These are phyloP conservation scores for Gobiocypris rarus DNA, from an alignment of 2,113 vertebrate species.

Conservation along the genomic window DNA sequence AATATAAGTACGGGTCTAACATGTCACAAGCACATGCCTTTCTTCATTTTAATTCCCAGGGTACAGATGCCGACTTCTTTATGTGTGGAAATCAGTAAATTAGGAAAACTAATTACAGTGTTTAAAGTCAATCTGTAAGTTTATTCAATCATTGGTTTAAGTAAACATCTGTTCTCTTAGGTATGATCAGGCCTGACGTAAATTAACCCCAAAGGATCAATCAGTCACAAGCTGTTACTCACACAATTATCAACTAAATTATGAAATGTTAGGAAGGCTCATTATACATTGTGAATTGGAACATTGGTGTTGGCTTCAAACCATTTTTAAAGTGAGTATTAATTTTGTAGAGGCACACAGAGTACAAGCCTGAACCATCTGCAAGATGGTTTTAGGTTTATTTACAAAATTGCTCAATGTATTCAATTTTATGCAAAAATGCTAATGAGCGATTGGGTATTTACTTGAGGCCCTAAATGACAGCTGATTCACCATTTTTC, in stretches of 20 bases:
- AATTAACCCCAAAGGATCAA: constrained; percentile 40
- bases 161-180: constrained; percentile 36
- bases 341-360: constrained; percentile 56
- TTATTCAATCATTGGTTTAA: constrained; percentile 34
- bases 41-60: neutral
- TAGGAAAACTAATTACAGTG: neutral
- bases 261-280: constrained; percentile 33
- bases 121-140: neutral
- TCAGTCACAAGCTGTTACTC: constrained; percentile 62
- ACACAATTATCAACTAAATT: constrained; percentile 61
- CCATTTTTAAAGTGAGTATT: constrained; percentile 48
- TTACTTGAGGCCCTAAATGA: neutral
- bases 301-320: constrained; percentile 54
- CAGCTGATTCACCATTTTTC: constrained; percentile 8
- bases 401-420: constrained; percentile 23
- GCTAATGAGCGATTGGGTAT: constrained; percentile 9
- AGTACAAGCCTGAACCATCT: constrained; percentile 45
- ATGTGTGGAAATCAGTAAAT: neutral
- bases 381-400: constrained; percentile 12
- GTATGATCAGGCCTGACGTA: constrained; percentile 26
- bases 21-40: neutral
- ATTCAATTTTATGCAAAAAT: constrained; percentile 29
- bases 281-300: constrained; percentile 53
- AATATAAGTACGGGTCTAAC: no score
- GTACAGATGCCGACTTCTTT: neutral